Base-by-base conservation (phyloP, 2,113 vertebrate species). In the Rostratula benghalensis region DNA sequence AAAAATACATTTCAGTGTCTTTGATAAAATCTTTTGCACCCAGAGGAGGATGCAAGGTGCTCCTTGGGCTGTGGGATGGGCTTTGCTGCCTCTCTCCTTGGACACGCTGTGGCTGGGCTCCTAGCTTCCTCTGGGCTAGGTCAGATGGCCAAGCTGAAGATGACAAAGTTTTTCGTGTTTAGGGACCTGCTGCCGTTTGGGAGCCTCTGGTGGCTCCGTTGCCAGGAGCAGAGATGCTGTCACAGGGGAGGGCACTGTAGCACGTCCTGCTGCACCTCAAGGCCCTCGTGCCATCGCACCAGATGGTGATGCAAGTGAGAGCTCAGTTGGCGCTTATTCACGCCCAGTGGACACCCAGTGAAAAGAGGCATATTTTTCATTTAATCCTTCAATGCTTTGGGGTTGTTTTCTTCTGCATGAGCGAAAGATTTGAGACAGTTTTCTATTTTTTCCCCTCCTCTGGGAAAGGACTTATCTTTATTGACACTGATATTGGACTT, bases 361-460 rank as follows among this genome's bases (percentile, higher is more conserved):
- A 65, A 89, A 45, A 85, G 37, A 78, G 37, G 50, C 94, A 51
- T 59, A 61, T 94, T 87, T 93, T 84, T 90, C 59, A 94, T 93
- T 90, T 94, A 95, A 76, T 77, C 81, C 61, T 92, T 86, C 75
- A 70, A 4, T 90, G 83, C 79, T 93, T 92, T 81, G 53, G 48
- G 57, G 69, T 89, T 93, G 65, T 87, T 95, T 95, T 87, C 74
- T 91, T 92, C 89, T 82, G 83, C 48, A 11, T 84, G 77, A 95
- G 74, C 16, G 24, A 76, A 87, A 91, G 78, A 89, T 82, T 87
- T 27, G 39, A 79, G 89, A 71, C 25, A 51, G 20, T 83, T 95
- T 88, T 76, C 27, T 86, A 1, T 33, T 3, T 19, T 5, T 19
- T 13, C 35, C 30, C 22, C 11, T 1, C 19, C 11, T 18, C 17